Evolutionary conservation across 2,888 invertebrate species (phyloP), one percentile per base, ranked within the genome.

Genomic region (Dicyrtoma fusca): DNA sequence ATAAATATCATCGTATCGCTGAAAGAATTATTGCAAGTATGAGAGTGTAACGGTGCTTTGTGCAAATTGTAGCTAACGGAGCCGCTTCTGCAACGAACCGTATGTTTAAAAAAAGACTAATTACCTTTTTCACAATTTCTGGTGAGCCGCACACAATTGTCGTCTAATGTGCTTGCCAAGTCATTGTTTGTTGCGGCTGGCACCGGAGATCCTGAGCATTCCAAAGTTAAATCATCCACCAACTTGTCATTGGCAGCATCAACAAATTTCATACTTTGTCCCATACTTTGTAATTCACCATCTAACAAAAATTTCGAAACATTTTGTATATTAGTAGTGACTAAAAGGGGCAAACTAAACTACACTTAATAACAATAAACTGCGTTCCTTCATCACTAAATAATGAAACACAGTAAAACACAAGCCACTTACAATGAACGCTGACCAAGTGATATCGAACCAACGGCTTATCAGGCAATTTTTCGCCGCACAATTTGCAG

Each of bases 361-460:
- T 10, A 57, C 19, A 68, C n/a, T n/a, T n/a, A n/a, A n/a, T n/a
- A n/a, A n/a, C n/a, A n/a, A n/a, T n/a, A n/a, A n/a, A n/a, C n/a
- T n/a, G n/a, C n/a, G n/a, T n/a, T n/a, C n/a, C n/a, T n/a, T n/a
- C n/a, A n/a, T n/a, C n/a, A n/a, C n/a, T n/a, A n/a, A n/a, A n/a
- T n/a, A n/a, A n/a, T n/a, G n/a, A n/a, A 13, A 47, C 8, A 63
- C 19, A 14, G 25, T 25, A 6, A 17, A 5, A 34, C 17, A n/a
- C 4, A n/a, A 4, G 49, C 45, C 13, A 66, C 69, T 61, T 62
- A 70, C 69, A 61, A 51, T 70, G 69, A 10, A 26, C 51, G 21
- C 69, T 70, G 26, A 70, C 69, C 1, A 70, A 45, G 51, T 70
- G 69, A 70, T 62, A 70, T 4, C 49, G 23, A 44, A 70, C 21